Evolutionary conservation across 2,797 vertebrate genomes (phyloP).

Genomic region (Sphenopsis melanotis): DNA sequence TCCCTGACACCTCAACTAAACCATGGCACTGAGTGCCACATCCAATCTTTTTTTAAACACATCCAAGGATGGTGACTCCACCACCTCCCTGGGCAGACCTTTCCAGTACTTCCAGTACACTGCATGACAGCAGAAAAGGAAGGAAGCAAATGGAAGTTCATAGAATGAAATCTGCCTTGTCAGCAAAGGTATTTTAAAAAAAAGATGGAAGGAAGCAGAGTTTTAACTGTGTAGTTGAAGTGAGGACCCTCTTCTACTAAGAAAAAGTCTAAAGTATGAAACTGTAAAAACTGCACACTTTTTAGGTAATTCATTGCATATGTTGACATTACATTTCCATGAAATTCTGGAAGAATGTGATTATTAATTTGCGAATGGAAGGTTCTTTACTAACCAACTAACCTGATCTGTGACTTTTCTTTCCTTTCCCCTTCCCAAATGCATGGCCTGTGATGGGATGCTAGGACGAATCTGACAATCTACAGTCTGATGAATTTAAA

Average conservation of each 20-base stretch:
- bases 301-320: background rate
- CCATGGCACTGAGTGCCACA: background rate
- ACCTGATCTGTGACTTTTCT: slow-evolving; percentile 8
- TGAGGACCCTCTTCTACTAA: background rate
- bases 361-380: background rate
- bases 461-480: slow-evolving; percentile 59
- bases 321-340: background rate
- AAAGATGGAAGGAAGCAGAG: background rate
- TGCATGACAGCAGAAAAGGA: background rate
- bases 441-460: slow-evolving; percentile 44
- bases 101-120: background rate
- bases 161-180: background rate
- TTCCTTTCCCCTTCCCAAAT: slow-evolving; percentile 27
- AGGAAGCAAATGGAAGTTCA: background rate
- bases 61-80: background rate
- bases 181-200: background rate
- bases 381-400: slow-evolving; percentile 37
- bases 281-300: background rate
- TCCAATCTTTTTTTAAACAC: background rate
- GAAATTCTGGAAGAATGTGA: background rate
- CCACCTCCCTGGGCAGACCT: background rate
- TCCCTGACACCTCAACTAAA: background rate
- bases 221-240: background rate
- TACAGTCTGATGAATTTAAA: slow-evolving; percentile 64
- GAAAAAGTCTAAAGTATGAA: background rate